Percentiles rank a stretch among this genome's conserved stretches.
These are phyloP conservation scores for Ceratosolen fusciceps DNA, from an alignment of 1,140 invertebrate genomes.

Conservation along the genomic window DNA sequence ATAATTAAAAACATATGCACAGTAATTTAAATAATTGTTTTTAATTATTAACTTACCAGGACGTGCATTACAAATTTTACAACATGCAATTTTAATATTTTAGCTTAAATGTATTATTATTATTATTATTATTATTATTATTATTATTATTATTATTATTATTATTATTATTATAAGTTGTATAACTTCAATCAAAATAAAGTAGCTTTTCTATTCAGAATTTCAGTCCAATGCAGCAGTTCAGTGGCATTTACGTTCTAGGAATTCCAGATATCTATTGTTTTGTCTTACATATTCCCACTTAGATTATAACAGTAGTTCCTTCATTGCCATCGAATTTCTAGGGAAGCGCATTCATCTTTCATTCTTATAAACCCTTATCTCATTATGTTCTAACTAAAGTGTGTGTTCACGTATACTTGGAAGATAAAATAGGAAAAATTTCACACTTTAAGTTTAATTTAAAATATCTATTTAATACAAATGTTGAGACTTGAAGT, in stretches of 20 bases:
- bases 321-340: slow-evolving; percentile 19
- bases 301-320: not conserved
- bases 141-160: too few relatives aligned
- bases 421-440: not conserved
- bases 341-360: not conserved
- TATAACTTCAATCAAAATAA: not conserved
- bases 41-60: too few relatives aligned
- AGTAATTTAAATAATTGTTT: not conserved
- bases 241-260: slow-evolving; percentile 14
- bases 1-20: not conserved
- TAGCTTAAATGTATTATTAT: not conserved
- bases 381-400: not conserved
- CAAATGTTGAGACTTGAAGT: not conserved
- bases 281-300: slow-evolving; percentile 27
- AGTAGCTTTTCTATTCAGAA: not conserved
- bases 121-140: too few relatives aligned
- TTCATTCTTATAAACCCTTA: slow-evolving; percentile 1
- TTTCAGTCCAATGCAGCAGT: slow-evolving; percentile 17
- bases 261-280: slow-evolving; percentile 27
- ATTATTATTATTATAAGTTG: not conserved
- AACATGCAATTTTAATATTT: not conserved
- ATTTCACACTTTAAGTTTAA: too few relatives aligned
- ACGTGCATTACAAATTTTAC: not conserved
- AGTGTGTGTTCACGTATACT: too few relatives aligned
- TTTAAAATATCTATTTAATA: not conserved